Base-by-base conservation (phyloP, 2,113 vertebrate genomes). In the Phoxinus phoxinus region DNA sequence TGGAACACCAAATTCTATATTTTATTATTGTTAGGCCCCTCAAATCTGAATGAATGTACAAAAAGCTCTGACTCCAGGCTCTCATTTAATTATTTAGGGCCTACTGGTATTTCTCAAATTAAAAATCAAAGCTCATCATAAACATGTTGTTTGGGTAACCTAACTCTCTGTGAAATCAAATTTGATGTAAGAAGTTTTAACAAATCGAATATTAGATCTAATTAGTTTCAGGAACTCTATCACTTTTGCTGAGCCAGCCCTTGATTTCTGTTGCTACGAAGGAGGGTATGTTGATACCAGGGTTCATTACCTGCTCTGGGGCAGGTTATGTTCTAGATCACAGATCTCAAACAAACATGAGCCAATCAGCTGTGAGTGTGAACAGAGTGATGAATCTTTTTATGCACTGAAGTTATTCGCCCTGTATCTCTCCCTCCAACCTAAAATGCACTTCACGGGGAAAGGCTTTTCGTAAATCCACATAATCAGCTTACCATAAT, bases 401-500 rank as follows among this genome's bases (percentile, higher is more conserved):
- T n/a, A 74, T 46, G 41, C 71, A 74, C 71, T 74, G 11, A 48
- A 74, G 25, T 77, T 17, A 53, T 51, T 77, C 23, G 74, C 30
- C 19, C 30, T 77, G 25, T 32, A 30, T 77, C n/a, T 56, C 48
- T 56, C 27, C 74, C 74, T 56, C 25, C 27, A 77, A 56, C 74
- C 48, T 35, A 19, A 77, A 77, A 25, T 77, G 74, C 27, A 7
- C 48, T 77, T 77, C 48, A 77, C 44, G 35, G 48, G 17, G 48
- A 77, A 32, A 51, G 27, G 56, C 74, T 56, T 77, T 77, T 77
- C 12, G 30, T 77, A 77, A 77, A 77, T 77, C 74, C 74, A 77
- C 74, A 56, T 77, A 77, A 77, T 77, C 74, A 48, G 74, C 46
- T 77, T 77, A 56, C 74, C 74, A 77, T 77, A 77, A 56, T 77